Conservation (phyloP, 2,888 invertebrate species). For the Heliothis peltigera region DNA sequence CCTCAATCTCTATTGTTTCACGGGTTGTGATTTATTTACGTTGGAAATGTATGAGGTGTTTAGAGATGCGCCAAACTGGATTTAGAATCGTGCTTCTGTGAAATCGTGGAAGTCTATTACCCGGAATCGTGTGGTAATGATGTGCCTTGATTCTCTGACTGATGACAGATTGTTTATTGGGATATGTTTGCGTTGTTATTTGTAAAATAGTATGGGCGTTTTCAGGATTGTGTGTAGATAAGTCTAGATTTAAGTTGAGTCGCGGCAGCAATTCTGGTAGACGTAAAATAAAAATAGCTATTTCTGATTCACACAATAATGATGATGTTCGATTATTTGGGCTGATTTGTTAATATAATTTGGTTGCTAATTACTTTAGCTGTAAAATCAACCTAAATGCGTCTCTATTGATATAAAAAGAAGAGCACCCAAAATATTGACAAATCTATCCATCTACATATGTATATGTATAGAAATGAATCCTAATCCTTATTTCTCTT, state of each 20-base stretch:
- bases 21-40: slow-evolving; percentile 73
- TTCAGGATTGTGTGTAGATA: neutral
- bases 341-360: neutral
- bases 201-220: neutral
- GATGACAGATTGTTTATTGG: slow-evolving; percentile 25
- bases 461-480: no score
- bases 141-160: slow-evolving; percentile 40
- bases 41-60: slow-evolving; percentile 72
- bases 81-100: slow-evolving; percentile 48
- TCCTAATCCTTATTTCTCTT: no score
- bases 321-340: neutral
- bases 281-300: no score
- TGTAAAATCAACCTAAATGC: neutral
- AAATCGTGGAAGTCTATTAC: slow-evolving; percentile 53
- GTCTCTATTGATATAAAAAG: neutral
- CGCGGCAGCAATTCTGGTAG: no score
- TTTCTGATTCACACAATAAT: no score
- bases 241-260: neutral
- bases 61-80: slow-evolving; percentile 62
- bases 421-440: neutral
- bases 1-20: slow-evolving; percentile 74
- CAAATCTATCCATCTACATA: no score
- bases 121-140: slow-evolving; percentile 36
- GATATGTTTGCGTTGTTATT: slow-evolving; percentile 3
- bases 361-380: neutral